phyloP scores from a whole-genome alignment of 2,888 invertebrate genomes.

The Mimas tiliae region DNA sequence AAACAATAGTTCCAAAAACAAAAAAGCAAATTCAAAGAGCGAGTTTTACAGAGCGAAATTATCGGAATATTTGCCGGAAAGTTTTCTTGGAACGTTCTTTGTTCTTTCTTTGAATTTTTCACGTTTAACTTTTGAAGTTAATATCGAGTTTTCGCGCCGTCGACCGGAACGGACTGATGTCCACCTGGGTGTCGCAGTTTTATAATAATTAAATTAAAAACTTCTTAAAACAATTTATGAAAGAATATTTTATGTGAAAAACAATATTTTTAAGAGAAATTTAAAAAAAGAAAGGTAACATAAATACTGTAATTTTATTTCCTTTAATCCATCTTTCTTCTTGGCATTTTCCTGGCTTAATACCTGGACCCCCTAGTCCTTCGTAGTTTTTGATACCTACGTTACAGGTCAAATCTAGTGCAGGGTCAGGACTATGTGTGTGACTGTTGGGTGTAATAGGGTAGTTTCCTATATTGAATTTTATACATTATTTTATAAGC shows the following conservation, averaged over 20 bases:
- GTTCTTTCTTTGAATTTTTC: constrained; percentile 65
- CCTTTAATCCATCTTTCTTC: no score
- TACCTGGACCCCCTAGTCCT: no score
- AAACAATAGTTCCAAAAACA: constrained; percentile 9
- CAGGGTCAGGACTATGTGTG: no score
- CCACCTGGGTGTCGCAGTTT: constrained; percentile 18
- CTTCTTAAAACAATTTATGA: neutral
- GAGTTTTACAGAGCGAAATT: constrained; percentile 31
- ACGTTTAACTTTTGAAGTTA: constrained; percentile 53
- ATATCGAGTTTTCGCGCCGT: constrained; percentile 54
- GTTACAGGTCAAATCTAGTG: no score
- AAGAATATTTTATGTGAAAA: neutral
- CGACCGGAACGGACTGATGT: constrained; percentile 24
- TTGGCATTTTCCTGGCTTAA: no score
- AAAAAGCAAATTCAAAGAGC: constrained; percentile 33
- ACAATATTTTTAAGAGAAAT: no score
- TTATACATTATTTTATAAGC: no score
- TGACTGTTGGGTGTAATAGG: no score
- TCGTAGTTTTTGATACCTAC: no score
- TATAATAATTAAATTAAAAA: constrained; percentile 14
- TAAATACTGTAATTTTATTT: no score
- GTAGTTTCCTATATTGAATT: no score
- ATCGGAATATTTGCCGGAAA: constrained; percentile 39
- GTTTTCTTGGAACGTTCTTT: constrained; percentile 48
- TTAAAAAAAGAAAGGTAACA: no score